phyloP scores from a whole-genome alignment of 2,797 vertebrate species.

The Clarias platycephalus region DNA sequence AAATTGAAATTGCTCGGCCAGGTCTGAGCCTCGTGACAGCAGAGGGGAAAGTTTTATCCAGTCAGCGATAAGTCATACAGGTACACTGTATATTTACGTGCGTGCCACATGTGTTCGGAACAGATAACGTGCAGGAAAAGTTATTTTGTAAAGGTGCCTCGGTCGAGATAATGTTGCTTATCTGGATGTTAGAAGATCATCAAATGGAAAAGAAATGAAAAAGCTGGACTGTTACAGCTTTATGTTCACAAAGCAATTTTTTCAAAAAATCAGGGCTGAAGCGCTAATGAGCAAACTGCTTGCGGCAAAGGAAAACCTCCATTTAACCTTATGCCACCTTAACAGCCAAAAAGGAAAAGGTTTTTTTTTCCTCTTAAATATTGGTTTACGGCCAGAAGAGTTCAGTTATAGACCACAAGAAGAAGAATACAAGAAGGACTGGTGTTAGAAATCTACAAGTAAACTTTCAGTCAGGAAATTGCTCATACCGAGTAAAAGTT shows the following conservation, averaged over 20 bases:
- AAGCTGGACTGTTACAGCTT: too few species aligned
- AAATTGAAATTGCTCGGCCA: background rate
- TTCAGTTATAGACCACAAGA: background rate
- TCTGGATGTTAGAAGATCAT: background rate
- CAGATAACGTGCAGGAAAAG: background rate
- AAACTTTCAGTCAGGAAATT: background rate
- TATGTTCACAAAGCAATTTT: background rate
- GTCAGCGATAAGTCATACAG: background rate
- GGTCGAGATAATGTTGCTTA: background rate
- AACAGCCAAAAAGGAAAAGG: background rate
- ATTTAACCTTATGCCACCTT: background rate
- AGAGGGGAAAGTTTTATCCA: background rate
- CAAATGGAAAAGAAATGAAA: background rate
- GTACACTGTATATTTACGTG: background rate
- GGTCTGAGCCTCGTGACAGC: too few species aligned
- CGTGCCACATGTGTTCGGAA: background rate
- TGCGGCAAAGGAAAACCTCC: background rate
- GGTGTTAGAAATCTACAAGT: background rate
- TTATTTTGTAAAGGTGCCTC: background rate
- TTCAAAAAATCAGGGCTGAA: background rate
- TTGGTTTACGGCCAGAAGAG: background rate
- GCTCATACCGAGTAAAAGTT: background rate
- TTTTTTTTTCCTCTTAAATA: too few species aligned
- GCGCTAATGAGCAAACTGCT: background rate
- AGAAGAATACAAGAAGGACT: too few species aligned